Base-by-base conservation (phyloP, 2,888 invertebrate species). In the Ametastegia equiseti region DNA sequence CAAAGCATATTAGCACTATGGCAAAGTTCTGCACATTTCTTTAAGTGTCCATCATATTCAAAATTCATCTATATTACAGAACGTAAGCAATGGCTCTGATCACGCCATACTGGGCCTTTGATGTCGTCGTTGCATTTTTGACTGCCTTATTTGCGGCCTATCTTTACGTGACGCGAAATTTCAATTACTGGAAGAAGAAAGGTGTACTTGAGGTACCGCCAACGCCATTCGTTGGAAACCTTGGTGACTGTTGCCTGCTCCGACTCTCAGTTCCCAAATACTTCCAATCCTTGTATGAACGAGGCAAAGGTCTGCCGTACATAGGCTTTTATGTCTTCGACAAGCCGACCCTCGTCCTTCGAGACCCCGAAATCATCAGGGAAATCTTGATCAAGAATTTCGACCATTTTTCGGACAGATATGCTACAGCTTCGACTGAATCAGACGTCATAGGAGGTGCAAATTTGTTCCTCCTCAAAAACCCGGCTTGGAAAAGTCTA, bases 401-500 rank as follows among this genome's bases (percentile, higher is more conserved):
- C 82, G 89, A 92, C 2, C 88, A 92, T 83, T 94, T 93, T 84
- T 88, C 89, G 2, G 92, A 93, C 83, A 89, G 93, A 81, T 91
- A 92, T 47, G 89, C 92, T 1, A 92, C 45, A 90, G 90, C 7
- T n/a, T 90, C 90, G 0, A 90, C 92, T 1, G 89, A 90, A 33
- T 90, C 91, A 78, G 92, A 93, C 83, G 91, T 92, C 5, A 86
- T 92, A 15, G 89, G 90, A 2, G 88, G 90, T 83, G 90, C 91
- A 80, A 90, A 92, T 84, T 84, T 93, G 71, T 90, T 93, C 82
- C 90, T 92, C 1, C 84, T 92, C 80, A 92, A 92, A 82, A 93
- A 93, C 80, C 92, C 92, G 0, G 91, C 92, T 1, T 94, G 94
- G 94, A 93, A 92, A 85, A 89, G 89, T 45, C 86, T 93, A n/a